Evolutionary conservation across 2,888 invertebrate species (phyloP), one percentile per base, ranked within the genome.

Genomic region (Magallana nippona): DNA sequence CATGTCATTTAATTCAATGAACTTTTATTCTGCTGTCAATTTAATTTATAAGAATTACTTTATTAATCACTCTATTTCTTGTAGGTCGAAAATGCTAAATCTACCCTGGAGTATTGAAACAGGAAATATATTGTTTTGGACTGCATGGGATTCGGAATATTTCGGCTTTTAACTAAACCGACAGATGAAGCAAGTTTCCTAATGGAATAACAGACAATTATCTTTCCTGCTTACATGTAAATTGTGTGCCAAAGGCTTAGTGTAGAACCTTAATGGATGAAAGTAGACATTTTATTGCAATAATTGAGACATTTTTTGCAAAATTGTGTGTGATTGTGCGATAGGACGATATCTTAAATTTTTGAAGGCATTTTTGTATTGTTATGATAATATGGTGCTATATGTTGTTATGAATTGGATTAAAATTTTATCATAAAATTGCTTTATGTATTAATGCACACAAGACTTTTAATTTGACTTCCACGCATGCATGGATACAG

Each of bases 341-440:
- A 71, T 71, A 71, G 71, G 22, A 32, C 22, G 71, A 71, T 22
- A 27, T 71, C 27, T 71, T 27, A 71, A 71, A 71, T 71, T 32
- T 17, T 71, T 27, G 27, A 71, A 32, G 27, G 27, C 71, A 27
- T 71, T 44, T 27, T 71, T 71, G 71, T 71, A 32, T 71, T 71
- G 71, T 71, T 71, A 71, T 71, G 71, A 27, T 71, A 71, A 71
- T 71, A 71, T 71, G 71, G 71, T 71, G 71, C 71, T 71, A 32
- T 27, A 71, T 27, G 13, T 11, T 71, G 71, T 71, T 71, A 71
- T 71, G 13, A 71, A 32, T 71, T 71, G 27, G 71, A 71, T 71
- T 71, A 71, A 71, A 71, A 22, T 27, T 71, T 27, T 13, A 71
- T 27, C 19, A 71, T 27, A 71, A 11, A 11, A 2, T 27, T 71